Base-by-base conservation (phyloP, 1,140 invertebrate species). In the Bombus affinis region DNA sequence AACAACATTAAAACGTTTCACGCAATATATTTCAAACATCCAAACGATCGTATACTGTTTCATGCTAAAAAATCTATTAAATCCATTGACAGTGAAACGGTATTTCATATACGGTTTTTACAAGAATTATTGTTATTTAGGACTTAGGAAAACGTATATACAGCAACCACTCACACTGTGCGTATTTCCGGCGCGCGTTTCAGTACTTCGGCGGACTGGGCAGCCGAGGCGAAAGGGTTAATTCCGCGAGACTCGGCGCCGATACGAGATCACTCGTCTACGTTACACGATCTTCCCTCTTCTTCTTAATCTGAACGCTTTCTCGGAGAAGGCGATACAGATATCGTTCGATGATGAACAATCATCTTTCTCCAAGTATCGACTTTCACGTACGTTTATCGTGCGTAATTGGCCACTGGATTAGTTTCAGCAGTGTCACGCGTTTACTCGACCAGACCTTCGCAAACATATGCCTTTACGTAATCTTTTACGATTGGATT, bases 341-440 rank as follows among this genome's bases (percentile, higher is more conserved):
- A 12, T 35, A 28, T 25, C 68, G 1, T 9, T 4, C 35, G 75
- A 22, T 22, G 9, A n/a, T 9, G 28, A 62, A 18, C 25, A 39
- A 25, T 53, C 37, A 32, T n/a, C 15, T 35, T 62, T 2, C 37
- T 42, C 6, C 13, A 25, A 10, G 42, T 32, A 73, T 73, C 35
- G 78, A 90, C 89, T 90, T 90, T 90, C 89, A 90, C 89, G 59
- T 76, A 44, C 74, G 68, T 88, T 90, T 90, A 86, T 83, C 47
- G 81, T 66, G 57, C 42, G 28, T 90, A 89, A 90, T 90, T 90
- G 86, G 75, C 44, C 86, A 66, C 53, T 71, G 74, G 72, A 85
- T 87, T 87, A 77, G 74, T 89, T 90, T 59, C 73, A 59, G 37
- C 18, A 76, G 84, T 65, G 77, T 37, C 18, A 13, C 22, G 4